Conservation (phyloP, 2,888 invertebrate species). For the Cephus pulcher region DNA sequence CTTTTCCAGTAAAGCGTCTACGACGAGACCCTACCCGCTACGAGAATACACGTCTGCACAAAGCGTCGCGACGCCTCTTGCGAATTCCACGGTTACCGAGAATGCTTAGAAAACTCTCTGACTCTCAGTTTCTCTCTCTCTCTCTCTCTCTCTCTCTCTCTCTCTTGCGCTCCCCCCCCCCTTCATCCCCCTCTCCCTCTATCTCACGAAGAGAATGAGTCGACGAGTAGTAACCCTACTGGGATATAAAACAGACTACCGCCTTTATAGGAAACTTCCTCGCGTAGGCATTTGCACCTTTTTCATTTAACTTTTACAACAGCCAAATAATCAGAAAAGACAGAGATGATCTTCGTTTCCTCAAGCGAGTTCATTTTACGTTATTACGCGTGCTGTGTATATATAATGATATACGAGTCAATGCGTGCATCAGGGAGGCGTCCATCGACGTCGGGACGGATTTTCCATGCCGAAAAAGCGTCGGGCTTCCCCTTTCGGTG, state of each 20-base stretch:
- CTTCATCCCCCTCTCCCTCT: constrained; percentile 13
- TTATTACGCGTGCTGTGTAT: not conserved
- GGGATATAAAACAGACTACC: not conserved
- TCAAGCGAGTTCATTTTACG: not conserved
- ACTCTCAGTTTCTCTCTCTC: constrained; percentile 16
- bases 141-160: constrained; percentile 10
- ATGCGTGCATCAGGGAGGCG: not conserved
- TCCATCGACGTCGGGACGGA: not conserved
- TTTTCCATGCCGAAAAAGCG: not conserved
- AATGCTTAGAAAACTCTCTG: constrained; percentile 5
- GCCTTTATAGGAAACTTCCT: not conserved
- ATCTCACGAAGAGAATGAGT: not conserved
- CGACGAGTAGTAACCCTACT: not conserved
- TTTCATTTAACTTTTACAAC: not conserved
- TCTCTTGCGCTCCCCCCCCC: constrained; percentile 9
- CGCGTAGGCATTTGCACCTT: not conserved
- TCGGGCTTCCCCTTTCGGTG: not conserved
- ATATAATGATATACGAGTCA: not conserved
- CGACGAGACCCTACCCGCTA: too few relatives aligned
- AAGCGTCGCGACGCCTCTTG: too few relatives aligned
- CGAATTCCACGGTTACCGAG: too few relatives aligned
- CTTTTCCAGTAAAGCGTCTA: too few relatives aligned
- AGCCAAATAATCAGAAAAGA: not conserved
- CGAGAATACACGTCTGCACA: too few relatives aligned
- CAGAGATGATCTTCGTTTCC: not conserved